Conservation (phyloP, 1,140 invertebrate species). For the Lysiphlebus fabarum region DNA sequence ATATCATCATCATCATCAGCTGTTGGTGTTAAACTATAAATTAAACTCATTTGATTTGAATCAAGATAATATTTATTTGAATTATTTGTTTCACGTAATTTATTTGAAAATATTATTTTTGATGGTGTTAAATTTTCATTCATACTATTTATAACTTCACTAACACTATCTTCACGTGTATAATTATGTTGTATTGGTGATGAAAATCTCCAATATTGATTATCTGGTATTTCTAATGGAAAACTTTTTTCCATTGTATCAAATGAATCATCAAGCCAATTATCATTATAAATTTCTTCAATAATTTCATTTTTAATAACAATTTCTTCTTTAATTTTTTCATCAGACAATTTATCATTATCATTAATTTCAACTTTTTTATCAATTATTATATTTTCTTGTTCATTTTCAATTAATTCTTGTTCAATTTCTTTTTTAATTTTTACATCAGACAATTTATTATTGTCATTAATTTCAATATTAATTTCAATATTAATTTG, state of each 20-base stretch:
- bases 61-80: constrained; percentile 44
- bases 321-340: too few relatives aligned
- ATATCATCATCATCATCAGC: constrained; percentile 24
- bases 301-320: too few relatives aligned
- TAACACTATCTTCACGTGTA: constrained; percentile 36
- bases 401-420: too few relatives aligned
- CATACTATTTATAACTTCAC: constrained; percentile 40
- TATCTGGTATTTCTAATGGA: background rate
- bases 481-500: constrained; percentile 11
- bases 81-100: constrained; percentile 31
- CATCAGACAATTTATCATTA: too few relatives aligned
- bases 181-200: constrained; percentile 17
- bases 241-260: background rate
- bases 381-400: too few relatives aligned
- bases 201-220: constrained; percentile 16
- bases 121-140: constrained; percentile 37
- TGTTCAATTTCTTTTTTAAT: constrained; percentile 20
- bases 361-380: too few relatives aligned
- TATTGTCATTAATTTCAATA: constrained; percentile 2
- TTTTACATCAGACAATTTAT: constrained; percentile 7
- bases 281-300: too few relatives aligned
- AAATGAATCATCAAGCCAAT: constrained; percentile 6
- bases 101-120: constrained; percentile 25
- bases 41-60: constrained; percentile 38
- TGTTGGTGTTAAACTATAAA: constrained; percentile 47